phyloP scores from a whole-genome alignment of 2,888 invertebrate species.

The Yponomeuta malinellus region DNA sequence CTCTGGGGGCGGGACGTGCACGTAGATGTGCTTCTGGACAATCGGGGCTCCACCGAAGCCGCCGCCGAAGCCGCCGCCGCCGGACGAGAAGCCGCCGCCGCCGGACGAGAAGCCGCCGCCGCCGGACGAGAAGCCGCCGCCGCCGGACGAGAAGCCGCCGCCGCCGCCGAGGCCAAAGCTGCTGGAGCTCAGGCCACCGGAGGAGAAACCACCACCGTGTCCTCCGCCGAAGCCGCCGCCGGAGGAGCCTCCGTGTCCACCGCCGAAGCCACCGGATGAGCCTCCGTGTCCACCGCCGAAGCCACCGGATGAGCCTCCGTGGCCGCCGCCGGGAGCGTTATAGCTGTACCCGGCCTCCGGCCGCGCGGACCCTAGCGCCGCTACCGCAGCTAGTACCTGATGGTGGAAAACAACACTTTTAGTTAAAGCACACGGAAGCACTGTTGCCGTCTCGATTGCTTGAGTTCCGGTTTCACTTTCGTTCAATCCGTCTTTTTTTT shows the following conservation, averaged over 20 bases:
- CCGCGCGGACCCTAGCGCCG: constrained; percentile 74
- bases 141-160: constrained; percentile 30
- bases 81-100: constrained; percentile 45
- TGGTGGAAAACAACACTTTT: constrained; percentile 30
- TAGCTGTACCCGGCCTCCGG: constrained; percentile 79
- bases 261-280: constrained; percentile 35
- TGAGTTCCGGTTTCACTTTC: not conserved
- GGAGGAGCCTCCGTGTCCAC: constrained; percentile 29
- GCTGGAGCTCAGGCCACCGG: constrained; percentile 34
- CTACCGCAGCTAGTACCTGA: constrained; percentile 72
- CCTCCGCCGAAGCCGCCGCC: constrained; percentile 34
- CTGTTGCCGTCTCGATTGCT: constrained; percentile 32
- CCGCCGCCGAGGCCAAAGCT: constrained; percentile 25
- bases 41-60: constrained; percentile 72
- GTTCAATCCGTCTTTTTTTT: not conserved
- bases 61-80: constrained; percentile 51
- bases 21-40: constrained; percentile 88
- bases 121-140: constrained; percentile 31
- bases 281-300: constrained; percentile 36
- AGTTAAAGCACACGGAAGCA: constrained; percentile 26
- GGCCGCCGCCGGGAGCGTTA: constrained; percentile 65
- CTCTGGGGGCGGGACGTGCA: constrained; percentile 89
- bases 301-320: constrained; percentile 29
- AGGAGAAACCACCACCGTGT: constrained; percentile 47
- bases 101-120: constrained; percentile 25